Conservation (phyloP, 2,113 vertebrate species). For the Mustelus asterias region DNA sequence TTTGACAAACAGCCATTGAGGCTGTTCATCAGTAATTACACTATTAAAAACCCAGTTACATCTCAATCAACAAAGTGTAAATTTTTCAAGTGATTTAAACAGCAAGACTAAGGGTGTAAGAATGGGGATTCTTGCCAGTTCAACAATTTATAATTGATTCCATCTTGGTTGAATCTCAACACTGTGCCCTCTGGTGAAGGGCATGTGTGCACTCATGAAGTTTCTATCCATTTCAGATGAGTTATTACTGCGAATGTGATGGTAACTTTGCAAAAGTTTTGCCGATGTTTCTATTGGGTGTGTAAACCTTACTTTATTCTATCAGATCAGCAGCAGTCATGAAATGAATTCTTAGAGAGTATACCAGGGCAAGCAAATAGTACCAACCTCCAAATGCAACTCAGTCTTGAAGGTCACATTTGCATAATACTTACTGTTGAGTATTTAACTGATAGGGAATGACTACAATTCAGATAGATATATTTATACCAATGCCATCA, state of each 20-base stretch:
- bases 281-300: too few species aligned
- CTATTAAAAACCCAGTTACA: not conserved
- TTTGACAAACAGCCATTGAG: too few species aligned
- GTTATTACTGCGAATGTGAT: not conserved
- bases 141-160: not conserved
- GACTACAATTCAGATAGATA: constrained; percentile 25
- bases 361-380: not conserved
- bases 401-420: constrained; percentile 25
- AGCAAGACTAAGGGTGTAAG: not conserved
- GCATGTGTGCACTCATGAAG: not conserved
- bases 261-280: not conserved
- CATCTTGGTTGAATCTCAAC: not conserved
- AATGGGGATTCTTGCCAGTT: not conserved
- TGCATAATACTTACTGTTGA: constrained; percentile 20
- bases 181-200: not conserved
- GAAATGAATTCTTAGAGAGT: not conserved
- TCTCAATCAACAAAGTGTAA: not conserved
- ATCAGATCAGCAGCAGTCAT: not conserved
- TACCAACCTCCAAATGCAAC: not conserved
- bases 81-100: too few species aligned
- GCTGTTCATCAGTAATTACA: too few species aligned
- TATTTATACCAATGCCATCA: constrained; percentile 19
- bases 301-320: not conserved
- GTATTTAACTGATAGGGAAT: not conserved
- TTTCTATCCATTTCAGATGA: not conserved